Evolutionary conservation across 1,140 invertebrate genomes (phyloP), one percentile per base, ranked within the genome.

Genomic region (Saccostrea echinata): DNA sequence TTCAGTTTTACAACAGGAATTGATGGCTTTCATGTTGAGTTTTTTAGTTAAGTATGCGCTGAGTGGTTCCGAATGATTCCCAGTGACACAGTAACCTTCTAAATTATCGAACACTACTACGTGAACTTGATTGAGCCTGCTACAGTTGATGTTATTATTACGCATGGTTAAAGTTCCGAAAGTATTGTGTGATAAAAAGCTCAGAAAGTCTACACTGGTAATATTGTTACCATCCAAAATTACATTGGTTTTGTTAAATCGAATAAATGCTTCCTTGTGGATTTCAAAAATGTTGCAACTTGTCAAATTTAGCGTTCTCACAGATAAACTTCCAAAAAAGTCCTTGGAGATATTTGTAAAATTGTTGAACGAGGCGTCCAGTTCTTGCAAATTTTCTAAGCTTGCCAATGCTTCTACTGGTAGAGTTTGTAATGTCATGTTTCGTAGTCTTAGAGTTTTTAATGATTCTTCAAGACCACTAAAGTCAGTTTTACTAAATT

Each of bases 271-370:
- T 30, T 76, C 27, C 24, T 33, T 2, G 27, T 76, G 68, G 4
- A 76, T 76, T 76, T 76, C 68, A 76, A 27, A 76, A 27, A 76
- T 76, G 68, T 76, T 76, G 27, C 68, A 76, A 76, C 68, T 76
- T 76, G 68, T 76, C 27, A 76, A 27, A 33, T 76, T 76, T 13
- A 76, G 33, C 13, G 27, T 76, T 76, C 12, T 27, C 24, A 76
- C 68, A 33, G 68, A 76, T 76, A 76, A 13, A 2, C 68, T 27
- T 76, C 27, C 16, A 13, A 76, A 76, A 76, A 76, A 76, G 11
- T 30, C 33, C 30, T 33, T 76, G 30, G 68, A 30, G 11, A 76
- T 76, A 33, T 76, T 76, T 76, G 68, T 76, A 33, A 76, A 76
- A 76, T 76, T 76, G 68, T 76, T 76, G 27, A 76, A 76, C 4